phyloP scores from a whole-genome alignment of 53 echinoderm and acorn worm species.

The Arbacia lixula region DNA sequence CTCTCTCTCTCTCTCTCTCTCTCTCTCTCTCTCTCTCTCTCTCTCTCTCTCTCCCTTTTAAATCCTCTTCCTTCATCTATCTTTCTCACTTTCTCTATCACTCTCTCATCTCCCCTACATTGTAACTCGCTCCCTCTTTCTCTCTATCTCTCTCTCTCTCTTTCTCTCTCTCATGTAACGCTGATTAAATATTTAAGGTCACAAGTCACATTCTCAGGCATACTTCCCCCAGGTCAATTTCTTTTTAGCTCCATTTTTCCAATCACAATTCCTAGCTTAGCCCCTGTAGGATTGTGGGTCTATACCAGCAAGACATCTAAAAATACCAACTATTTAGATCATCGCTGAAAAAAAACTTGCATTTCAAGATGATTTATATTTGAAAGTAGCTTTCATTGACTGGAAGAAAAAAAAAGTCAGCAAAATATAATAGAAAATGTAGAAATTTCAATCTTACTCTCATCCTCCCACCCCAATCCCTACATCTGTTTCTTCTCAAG shows the following conservation, averaged over 20 bases:
- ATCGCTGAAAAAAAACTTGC: neutral
- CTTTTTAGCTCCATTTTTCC: neutral
- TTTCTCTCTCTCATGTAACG: neutral
- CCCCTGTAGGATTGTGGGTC: neutral
- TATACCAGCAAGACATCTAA: conserved; percentile 1
- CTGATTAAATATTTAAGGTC: neutral
- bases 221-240: conserved; percentile 27
- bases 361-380: conserved; percentile 27
- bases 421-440: no score
- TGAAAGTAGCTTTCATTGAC: no score
- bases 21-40: neutral
- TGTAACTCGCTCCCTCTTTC: neutral
- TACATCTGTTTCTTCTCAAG: no score
- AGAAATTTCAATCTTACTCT: no score
- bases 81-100: conserved; percentile 5
- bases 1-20: neutral
- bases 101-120: neutral
- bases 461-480: no score
- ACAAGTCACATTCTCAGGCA: conserved; percentile 31
- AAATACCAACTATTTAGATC: conserved; percentile 19
- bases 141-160: neutral
- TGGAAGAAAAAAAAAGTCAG: no score
- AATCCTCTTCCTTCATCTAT: no score
- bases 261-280: no score
- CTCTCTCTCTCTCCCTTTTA: neutral